phyloP scores from a whole-genome alignment of 2,888 invertebrate genomes.

The Disparrhopalites patrizii region DNA sequence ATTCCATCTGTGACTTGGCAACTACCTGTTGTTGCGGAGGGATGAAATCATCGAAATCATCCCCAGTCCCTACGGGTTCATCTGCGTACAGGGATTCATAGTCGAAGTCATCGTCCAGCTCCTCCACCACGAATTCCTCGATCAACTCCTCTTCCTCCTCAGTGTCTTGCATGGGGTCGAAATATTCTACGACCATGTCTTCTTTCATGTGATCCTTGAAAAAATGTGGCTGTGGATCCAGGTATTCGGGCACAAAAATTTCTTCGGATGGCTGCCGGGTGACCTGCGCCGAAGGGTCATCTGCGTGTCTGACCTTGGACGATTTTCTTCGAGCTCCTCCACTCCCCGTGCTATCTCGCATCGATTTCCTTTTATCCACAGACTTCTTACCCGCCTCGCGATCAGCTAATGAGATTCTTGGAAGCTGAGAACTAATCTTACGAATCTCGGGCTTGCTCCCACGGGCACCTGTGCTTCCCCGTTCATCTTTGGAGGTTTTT shows the following conservation, averaged over 20 bases:
- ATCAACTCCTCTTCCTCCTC: slow-evolving; percentile 12
- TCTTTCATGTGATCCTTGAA: slow-evolving; percentile 17
- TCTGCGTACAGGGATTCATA: slow-evolving; percentile 18
- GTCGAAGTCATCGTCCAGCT: slow-evolving; percentile 18
- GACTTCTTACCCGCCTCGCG: too few species aligned
- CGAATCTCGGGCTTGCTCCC: too few species aligned
- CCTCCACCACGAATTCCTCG: not conserved
- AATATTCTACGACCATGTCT: slow-evolving; percentile 13
- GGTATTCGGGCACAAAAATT: not conserved
- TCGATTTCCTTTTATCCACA: too few species aligned
- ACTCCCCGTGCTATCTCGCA: too few species aligned
- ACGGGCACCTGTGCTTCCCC: too few species aligned
- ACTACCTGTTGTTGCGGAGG: not conserved
- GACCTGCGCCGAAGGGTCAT: not conserved
- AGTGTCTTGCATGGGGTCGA: slow-evolving; percentile 15
- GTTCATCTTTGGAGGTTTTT: too few species aligned
- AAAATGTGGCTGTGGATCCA: slow-evolving; percentile 20
- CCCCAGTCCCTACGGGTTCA: not conserved
- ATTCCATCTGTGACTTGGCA: not conserved
- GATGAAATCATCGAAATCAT: slow-evolving; percentile 20
- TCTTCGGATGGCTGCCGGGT: not conserved
- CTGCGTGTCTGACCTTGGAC: too few species aligned
- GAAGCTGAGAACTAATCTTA: too few species aligned
- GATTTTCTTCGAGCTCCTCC: too few species aligned
- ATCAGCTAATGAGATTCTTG: too few species aligned